Evolutionary conservation across 2,888 invertebrate species (phyloP).

Genomic region (Hyposoter dolosus): DNA sequence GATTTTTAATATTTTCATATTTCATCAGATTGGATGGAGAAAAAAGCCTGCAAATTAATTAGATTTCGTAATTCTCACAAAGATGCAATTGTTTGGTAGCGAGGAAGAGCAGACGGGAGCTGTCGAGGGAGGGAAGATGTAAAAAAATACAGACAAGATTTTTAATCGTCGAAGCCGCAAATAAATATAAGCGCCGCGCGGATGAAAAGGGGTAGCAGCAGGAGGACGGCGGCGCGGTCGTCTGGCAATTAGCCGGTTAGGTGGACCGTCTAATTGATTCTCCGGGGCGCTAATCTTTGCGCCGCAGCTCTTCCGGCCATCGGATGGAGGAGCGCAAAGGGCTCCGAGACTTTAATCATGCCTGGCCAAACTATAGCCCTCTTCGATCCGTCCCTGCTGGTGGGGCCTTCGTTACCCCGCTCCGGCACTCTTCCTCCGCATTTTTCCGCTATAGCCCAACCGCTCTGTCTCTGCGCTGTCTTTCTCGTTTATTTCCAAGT

Average conservation of each 20-base stretch:
- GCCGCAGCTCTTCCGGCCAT: slow-evolving; percentile 68
- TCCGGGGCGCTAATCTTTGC: slow-evolving; percentile 78
- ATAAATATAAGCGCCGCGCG: slow-evolving; percentile 46
- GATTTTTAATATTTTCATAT: not conserved
- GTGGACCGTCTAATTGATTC: slow-evolving; percentile 81
- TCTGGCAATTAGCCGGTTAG: slow-evolving; percentile 79
- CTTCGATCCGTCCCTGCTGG: slow-evolving; percentile 3
- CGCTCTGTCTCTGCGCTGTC: not conserved
- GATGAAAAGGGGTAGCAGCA: slow-evolving; percentile 7
- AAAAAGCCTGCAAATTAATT: slow-evolving; percentile 11
- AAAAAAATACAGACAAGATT: slow-evolving; percentile 16
- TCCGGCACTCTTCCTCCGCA: slow-evolving; percentile 20
- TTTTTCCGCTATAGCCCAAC: not conserved
- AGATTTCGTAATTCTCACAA: not conserved
- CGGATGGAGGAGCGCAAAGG: slow-evolving; percentile 53
- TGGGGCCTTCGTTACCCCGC: too few relatives aligned
- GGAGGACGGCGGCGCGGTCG: slow-evolving; percentile 16
- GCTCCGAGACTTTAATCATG: slow-evolving; percentile 70
- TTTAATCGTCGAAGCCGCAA: slow-evolving; percentile 17
- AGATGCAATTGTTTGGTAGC: slow-evolving; percentile 19
- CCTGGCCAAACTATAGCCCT: slow-evolving; percentile 50
- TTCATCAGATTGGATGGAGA: not conserved
- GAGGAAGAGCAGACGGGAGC: too few relatives aligned
- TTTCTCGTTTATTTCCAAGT: slow-evolving; percentile 56
- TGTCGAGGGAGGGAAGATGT: too few relatives aligned